Conservation (phyloP, 2,113 vertebrate genomes). For the Nanger granti region DNA sequence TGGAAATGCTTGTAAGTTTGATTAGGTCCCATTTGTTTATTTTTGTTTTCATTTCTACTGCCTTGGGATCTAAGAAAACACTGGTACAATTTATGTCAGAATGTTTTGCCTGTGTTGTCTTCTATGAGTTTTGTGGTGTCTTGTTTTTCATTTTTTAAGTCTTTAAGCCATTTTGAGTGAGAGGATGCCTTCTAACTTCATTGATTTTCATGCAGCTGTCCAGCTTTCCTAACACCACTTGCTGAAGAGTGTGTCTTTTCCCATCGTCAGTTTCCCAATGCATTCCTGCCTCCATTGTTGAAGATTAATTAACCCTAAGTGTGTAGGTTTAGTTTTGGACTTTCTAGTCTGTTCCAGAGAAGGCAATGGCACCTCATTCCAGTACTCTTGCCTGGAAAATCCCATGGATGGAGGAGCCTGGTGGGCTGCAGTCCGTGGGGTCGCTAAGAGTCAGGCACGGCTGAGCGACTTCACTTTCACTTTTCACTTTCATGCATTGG, state of each 20-base stretch:
- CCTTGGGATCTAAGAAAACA: background rate
- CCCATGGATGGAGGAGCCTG: no score
- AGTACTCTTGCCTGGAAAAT: no score
- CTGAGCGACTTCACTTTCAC: no score
- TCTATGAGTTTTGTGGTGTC: background rate
- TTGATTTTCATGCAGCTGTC: background rate
- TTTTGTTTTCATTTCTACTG: background rate
- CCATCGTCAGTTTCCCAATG: background rate
- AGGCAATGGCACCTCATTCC: no score
- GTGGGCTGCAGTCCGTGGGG: no score
- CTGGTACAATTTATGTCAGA: background rate
- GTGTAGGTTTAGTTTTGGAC: background rate
- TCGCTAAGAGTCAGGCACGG: fast-evolving
- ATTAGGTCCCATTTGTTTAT: background rate
- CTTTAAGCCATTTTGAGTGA: background rate
- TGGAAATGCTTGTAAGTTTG: background rate
- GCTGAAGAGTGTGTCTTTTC: background rate
- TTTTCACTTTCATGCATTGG: no score
- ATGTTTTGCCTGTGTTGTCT: background rate
- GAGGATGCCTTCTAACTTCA: background rate
- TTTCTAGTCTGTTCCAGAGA: background rate
- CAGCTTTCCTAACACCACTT: background rate
- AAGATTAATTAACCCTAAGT: background rate
- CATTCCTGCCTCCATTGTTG: background rate
- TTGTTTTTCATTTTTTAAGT: background rate